Conservation (phyloP, 2,888 invertebrate genomes). For the Laspeyria flexula region DNA sequence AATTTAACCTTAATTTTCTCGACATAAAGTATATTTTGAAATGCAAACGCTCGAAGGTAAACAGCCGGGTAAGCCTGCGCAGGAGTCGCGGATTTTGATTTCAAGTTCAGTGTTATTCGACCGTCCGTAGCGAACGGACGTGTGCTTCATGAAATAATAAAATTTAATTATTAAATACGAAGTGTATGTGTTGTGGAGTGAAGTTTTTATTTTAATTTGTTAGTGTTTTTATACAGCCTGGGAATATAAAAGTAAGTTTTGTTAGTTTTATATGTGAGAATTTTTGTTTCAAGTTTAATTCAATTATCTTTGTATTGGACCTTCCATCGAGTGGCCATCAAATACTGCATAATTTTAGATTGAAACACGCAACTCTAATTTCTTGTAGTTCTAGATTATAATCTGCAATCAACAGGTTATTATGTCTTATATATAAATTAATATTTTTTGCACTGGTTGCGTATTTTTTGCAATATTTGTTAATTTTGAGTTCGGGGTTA, state of each 20-base stretch:
- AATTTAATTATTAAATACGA: constrained; percentile 43
- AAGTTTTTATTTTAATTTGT: constrained; percentile 29
- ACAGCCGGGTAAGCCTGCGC: constrained; percentile 55
- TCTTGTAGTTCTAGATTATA: background rate
- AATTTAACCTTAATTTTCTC: constrained; percentile 26
- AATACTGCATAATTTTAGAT: constrained; percentile 12
- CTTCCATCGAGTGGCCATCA: constrained; percentile 31
- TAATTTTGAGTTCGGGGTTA: too few relatives aligned
- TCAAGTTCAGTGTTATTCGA: constrained; percentile 78
- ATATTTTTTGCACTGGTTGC: too few relatives aligned
- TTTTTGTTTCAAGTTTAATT: constrained; percentile 3
- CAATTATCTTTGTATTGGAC: constrained; percentile 12
- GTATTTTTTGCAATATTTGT: too few relatives aligned
- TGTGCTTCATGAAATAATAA: constrained; percentile 29
- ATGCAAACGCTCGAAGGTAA: constrained; percentile 54
- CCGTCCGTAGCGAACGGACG: constrained; percentile 58
- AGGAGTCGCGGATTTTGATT: constrained; percentile 48
- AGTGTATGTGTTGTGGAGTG: constrained; percentile 54
- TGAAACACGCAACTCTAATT: background rate
- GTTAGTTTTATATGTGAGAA: constrained; percentile 8
- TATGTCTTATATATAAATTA: too few relatives aligned
- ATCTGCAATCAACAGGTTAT: too few relatives aligned
- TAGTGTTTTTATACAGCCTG: constrained; percentile 34
- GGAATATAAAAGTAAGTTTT: constrained; percentile 23
- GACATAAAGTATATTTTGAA: constrained; percentile 15